A percentile compares a stretch with the other conserved stretches of the same genome.
These are phyloP conservation scores for Montipora sp. DNA, from an alignment of 64 coral and sea anemone genomes.

Conservation along the genomic window DNA sequence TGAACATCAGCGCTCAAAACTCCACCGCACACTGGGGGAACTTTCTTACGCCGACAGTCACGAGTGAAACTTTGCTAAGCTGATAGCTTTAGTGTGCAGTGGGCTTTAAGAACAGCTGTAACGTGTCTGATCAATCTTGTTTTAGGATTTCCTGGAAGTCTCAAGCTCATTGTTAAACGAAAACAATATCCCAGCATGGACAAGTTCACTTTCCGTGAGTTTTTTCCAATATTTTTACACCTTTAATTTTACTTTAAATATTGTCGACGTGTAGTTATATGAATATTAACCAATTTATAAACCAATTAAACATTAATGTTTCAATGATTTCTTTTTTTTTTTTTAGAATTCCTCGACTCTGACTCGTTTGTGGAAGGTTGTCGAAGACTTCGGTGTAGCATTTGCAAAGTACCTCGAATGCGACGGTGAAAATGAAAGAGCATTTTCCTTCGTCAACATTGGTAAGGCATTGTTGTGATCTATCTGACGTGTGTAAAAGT, in stretches of 20 bases:
- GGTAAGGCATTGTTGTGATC: neutral
- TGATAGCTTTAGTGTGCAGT: too few relatives aligned
- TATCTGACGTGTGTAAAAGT: neutral
- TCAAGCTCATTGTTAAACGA: slow-evolving; percentile 5
- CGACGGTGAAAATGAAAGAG: slow-evolving; percentile 1
- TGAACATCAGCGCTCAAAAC: too few relatives aligned
- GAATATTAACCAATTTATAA: too few relatives aligned
- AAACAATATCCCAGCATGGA: slow-evolving; percentile 2
- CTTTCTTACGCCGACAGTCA: too few relatives aligned
- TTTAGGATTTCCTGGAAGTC: neutral
- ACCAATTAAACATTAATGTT: neutral
- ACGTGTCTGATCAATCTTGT: neutral
- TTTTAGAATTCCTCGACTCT: slow-evolving; percentile 18
- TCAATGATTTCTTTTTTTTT: neutral
- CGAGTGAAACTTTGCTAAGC: too few relatives aligned
- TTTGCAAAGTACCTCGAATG: neutral
- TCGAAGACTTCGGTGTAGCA: slow-evolving; percentile 19
- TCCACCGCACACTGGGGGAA: too few relatives aligned
- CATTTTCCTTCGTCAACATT: neutral
- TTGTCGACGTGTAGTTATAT: too few relatives aligned
- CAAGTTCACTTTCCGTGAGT: neutral
- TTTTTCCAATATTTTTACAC: neutral
- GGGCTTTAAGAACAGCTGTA: too few relatives aligned
- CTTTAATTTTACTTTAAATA: neutral
- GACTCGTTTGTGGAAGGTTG: neutral